phyloP scores from a whole-genome alignment of 2,797 vertebrate genomes.

The Poecile montanus region DNA sequence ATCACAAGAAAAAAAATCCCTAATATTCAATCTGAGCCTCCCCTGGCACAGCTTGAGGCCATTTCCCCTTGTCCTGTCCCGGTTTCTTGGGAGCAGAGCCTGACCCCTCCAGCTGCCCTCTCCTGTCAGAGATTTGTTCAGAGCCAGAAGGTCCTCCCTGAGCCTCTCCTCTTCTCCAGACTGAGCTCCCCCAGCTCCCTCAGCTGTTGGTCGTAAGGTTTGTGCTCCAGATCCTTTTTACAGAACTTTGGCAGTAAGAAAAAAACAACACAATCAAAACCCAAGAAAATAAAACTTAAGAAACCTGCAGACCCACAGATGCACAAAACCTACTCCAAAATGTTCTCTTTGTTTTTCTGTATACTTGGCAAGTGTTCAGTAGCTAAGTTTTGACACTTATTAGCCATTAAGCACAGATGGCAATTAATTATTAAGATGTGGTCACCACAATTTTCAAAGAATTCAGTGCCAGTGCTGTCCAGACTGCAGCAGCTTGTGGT shows the following conservation, averaged over 20 bases:
- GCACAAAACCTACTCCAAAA: background rate
- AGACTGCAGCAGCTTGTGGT: background rate
- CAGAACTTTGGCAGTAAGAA: background rate
- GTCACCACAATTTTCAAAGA: background rate
- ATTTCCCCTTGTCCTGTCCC: background rate
- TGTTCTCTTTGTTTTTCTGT: background rate
- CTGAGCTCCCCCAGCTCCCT: background rate
- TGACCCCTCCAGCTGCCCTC: background rate
- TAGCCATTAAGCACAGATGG: background rate
- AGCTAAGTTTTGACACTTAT: background rate
- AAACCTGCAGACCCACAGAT: background rate
- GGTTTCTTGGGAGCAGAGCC: background rate
- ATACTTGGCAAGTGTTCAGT: background rate
- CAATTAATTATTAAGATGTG: background rate
- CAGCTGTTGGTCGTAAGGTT: background rate
- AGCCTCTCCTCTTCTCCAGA: background rate
- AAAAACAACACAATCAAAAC: background rate
- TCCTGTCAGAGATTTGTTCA: background rate
- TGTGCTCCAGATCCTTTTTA: background rate
- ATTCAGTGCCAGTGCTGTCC: background rate
- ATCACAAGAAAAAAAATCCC: background rate
- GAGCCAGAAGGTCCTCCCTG: background rate
- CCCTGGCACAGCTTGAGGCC: background rate
- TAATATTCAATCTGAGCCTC: background rate
- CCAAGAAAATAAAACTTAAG: background rate